phyloP scores from a whole-genome alignment of 2,888 invertebrate genomes.

The Pandemis heparana region DNA sequence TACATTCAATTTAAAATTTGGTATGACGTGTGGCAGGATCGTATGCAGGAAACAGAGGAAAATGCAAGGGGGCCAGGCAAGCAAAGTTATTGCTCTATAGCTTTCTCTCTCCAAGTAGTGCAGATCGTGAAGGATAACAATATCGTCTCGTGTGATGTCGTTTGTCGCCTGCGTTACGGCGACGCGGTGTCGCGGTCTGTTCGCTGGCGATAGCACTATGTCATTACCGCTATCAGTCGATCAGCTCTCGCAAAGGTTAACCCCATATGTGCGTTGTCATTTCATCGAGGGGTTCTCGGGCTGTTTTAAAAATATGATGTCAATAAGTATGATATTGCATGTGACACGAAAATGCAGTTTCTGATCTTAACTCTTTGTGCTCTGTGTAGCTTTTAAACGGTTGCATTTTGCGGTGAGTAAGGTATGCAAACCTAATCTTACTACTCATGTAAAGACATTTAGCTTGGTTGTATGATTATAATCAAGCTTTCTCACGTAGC shows the following conservation, averaged over 20 bases:
- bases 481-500: constrained; percentile 14
- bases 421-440: not conserved
- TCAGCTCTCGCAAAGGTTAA: constrained; percentile 46
- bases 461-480: not conserved
- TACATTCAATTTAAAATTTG: constrained; percentile 47
- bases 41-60: constrained; percentile 25
- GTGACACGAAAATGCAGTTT: not conserved
- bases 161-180: constrained; percentile 11
- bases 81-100: constrained; percentile 21
- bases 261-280: constrained; percentile 25
- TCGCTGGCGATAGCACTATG: constrained; percentile 56
- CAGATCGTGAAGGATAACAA: constrained; percentile 31
- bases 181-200: constrained; percentile 50
- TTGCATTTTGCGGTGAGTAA: too few species aligned
- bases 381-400: too few species aligned
- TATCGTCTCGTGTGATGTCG: constrained; percentile 8
- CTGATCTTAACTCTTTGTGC: not conserved
- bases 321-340: not conserved
- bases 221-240: constrained; percentile 59
- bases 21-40: constrained; percentile 42
- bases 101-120: constrained; percentile 15
- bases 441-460: not conserved
- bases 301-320: not conserved
- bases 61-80: constrained; percentile 25
- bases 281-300: constrained; percentile 26